Base-by-base conservation (phyloP, 2,888 invertebrate species). In the Eilema sororculum region DNA sequence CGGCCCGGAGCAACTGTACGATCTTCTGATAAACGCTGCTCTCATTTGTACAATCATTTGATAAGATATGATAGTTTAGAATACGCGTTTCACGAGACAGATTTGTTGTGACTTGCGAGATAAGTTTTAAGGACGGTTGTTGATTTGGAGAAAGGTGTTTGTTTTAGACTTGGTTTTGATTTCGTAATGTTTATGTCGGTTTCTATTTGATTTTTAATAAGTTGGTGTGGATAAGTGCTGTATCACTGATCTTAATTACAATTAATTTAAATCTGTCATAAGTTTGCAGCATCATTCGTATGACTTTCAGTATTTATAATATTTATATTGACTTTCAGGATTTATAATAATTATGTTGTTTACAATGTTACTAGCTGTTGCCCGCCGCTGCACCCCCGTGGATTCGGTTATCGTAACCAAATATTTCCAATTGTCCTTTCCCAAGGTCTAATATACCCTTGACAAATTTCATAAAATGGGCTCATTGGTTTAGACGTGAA, bases 41-140 rank as follows among this genome's bases (percentile, higher is more conserved):
- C 93, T 92, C 92, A 90, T 94, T 95, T 93, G 92, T 90, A 91
- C 93, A 93, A 91, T 90, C 89, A 89, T 92, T 91, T 90, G 95
- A 95, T 95, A 94, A 91, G 90, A 91, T 92, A 92, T 86, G 84
- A 89, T 78, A 90, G 89, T 92, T 92, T 91, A 87, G 89, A 89
- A 87, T 91, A 90, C 89, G 86, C 86, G 87, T 92, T 92, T 91
- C 89, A 91, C 86, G 84, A 85, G 89, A 88, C 86, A 91, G 95
- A 95, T 95, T 95, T 94, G 90, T 93, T 90, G 81, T 86, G 81
- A 82, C 82, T 88, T 93, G 90, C 89, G 73, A 84, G 85, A 88
- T 88, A 86, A 83, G 80, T 78, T 80, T 68, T 82, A 84, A 86
- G 86, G 85, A 85, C 83, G 83, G 73, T 62, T 74, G 74, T 78